These are phyloP conservation scores for Melanerpes aurifrons DNA, from an alignment of 2,113 vertebrate species.

Conservation along the genomic window DNA sequence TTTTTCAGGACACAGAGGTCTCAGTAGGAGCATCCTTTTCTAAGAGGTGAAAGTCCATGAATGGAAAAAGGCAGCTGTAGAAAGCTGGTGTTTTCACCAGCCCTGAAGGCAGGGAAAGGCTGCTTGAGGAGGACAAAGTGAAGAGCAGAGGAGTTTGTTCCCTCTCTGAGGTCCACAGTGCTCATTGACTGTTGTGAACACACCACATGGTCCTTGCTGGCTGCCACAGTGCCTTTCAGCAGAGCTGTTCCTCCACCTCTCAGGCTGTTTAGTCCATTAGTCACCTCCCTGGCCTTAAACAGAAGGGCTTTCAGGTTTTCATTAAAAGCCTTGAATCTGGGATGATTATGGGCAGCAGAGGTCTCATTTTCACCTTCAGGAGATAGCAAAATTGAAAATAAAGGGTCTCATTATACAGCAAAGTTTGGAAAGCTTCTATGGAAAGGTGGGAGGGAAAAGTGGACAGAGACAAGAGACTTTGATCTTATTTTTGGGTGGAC, in stretches of 20 bases:
- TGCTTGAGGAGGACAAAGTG: neutral
- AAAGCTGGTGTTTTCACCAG: neutral
- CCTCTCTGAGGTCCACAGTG: neutral
- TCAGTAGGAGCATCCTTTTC: neutral
- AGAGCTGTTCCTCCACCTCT: neutral
- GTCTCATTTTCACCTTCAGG: neutral
- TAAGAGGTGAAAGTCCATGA: neutral
- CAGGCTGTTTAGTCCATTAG: constrained; percentile 21
- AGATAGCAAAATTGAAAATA: neutral
- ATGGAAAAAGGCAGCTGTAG: neutral
- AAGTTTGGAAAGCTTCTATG: neutral
- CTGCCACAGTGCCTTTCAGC: neutral
- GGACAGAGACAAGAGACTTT: neutral
- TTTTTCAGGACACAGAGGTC: neutral
- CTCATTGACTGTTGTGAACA: accelerated
- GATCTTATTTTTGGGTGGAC: neutral
- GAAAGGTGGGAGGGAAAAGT: neutral
- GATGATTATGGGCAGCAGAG: neutral
- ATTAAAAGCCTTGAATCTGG: neutral
- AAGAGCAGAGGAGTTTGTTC: neutral
- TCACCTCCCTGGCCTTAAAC: neutral
- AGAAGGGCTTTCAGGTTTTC: neutral
- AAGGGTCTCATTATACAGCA: neutral
- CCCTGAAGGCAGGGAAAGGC: neutral
- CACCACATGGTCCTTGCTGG: neutral